These are phyloP conservation scores for Lasiommata megera DNA, from an alignment of 2,888 invertebrate species.

Conservation along the genomic window DNA sequence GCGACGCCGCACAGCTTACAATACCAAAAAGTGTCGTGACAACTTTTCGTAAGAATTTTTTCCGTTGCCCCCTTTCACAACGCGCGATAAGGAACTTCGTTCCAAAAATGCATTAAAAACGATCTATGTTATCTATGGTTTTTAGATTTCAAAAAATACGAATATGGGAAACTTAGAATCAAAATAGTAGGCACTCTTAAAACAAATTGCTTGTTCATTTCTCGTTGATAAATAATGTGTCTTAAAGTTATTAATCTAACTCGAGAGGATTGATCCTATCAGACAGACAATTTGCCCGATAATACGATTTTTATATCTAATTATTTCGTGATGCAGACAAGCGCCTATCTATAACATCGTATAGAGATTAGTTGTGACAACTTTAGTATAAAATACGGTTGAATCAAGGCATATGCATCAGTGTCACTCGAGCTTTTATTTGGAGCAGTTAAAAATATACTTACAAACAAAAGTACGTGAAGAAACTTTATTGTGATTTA, in stretches of 20 bases:
- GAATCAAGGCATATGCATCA: slow-evolving; percentile 31
- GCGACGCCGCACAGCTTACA: no score
- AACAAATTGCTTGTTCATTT: background rate
- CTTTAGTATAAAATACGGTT: slow-evolving; percentile 29
- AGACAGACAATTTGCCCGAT: slow-evolving; percentile 24
- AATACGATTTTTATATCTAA: slow-evolving; percentile 25
- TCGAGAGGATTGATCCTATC: slow-evolving; percentile 17
- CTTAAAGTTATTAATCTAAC: slow-evolving; percentile 9
- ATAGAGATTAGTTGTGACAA: background rate
- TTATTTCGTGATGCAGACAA: slow-evolving; percentile 8
- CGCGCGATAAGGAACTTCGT: no score
- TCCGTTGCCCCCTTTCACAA: no score
- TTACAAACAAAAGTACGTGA: no score
- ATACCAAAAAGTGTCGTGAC: no score
- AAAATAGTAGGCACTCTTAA: no score
- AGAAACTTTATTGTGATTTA: no score
- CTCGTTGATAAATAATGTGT: background rate
- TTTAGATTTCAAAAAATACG: no score
- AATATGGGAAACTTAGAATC: no score
- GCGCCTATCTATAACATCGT: background rate
- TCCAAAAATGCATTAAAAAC: no score
- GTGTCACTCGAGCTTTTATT: slow-evolving; percentile 19
- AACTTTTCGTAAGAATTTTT: no score
- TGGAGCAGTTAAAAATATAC: background rate
- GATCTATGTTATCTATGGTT: no score